Evolutionary conservation across 37 sponge, comb jelly and placozoan genomes (phyloP), one percentile per base, ranked within the genome.

Genomic region (Crambe crambe): DNA sequence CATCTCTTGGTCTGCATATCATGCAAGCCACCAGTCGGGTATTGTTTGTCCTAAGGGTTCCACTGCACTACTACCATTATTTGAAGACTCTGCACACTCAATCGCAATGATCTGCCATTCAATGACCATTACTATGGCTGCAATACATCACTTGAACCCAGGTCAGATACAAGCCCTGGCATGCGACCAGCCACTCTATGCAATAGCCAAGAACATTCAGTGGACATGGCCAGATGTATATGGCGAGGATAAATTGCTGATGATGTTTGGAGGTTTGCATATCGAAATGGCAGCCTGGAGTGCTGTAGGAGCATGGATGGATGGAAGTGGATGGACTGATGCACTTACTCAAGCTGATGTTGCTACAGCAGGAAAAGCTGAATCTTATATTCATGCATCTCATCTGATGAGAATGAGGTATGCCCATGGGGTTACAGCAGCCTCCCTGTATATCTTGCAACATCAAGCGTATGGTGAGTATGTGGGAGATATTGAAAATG

Each of bases 171-270:
- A 70, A 80, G 72, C 69, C 12, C 20, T 80, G 22, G 69, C 80
- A 8, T 80, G 73, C 42, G 80, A 80, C 29, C 80, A 80, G 80
- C 80, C 80, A 80, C 60, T 80, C 22, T 68, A 54, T 80, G 72
- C 80, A n/a, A 44, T 80, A 41, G 80, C 80, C 25, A 78, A 78
- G 27, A 12, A 64, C 12, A 78, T 78, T 51, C 67, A 78, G 68
- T 78, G 67, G 71, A 80, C 22, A 6, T 82, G 74, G 74, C 74
- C 66, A 32, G 34, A 40, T 15, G 37, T 20, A 8, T 57, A 72
- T 56, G 83, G 66, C 30, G 83, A 83, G 35, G 5, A 83, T 62
- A n/a, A n/a, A n/a, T n/a, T n/a, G n/a, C n/a, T n/a, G n/a, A n/a
- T n/a, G n/a, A n/a, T n/a, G n/a, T n/a, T n/a, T n/a, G n/a, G n/a